Base-by-base conservation (phyloP, 92 coral and sea anemone genomes). In the Phenganax stokvisi region DNA sequence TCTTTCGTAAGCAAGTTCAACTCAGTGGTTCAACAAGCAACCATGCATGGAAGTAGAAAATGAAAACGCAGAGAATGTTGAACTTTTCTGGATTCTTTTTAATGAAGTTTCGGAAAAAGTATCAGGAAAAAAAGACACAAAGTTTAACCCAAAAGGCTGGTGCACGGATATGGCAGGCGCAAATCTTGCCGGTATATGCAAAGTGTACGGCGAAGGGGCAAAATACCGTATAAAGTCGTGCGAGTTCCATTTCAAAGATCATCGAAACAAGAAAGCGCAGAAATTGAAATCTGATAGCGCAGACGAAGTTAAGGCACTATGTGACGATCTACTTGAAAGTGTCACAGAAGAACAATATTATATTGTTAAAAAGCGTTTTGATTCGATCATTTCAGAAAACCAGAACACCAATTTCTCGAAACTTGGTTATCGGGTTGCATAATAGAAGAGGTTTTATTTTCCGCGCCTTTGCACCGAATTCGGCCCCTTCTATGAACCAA, bases 81-180 rank as follows among this genome's bases (percentile, higher is more conserved):
- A 55, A 55, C 58, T 55, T 55, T 55, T 55, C 58, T 55, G 58
- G 58, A 55, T 7, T 7, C 58, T 55, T 55, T 55, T 55, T 55
- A 55, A 55, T 55, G 58, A 55, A 12, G 58, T 55, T 55, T 55
- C 12, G 58, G 58, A 55, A 55, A 7, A 55, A 12, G 58, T 55
- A 7, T 55, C 58, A 7, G 58, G 58, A 12, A 12, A 12, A 10
- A 10, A 56, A 56, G 60, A 9, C 16, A 56, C 60, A 15, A 56
- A 56, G 16, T 56, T 56, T 15, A 56, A 56, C 60, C 60, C 60
- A 56, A 56, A 10, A 56, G 60, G 60, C 3, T 88, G 91, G 91
- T 84, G 89, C 61, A 76, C 84, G 1, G 91, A 90, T 86, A 90
- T 90, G 96, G 96, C 91, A 16, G 91, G 89, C 0, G 82, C 86